A percentile compares a stretch with the other conserved stretches of the same genome.
Conservation (phyloP, 2,888 invertebrate genomes). For the Sericinus montela region DNA sequence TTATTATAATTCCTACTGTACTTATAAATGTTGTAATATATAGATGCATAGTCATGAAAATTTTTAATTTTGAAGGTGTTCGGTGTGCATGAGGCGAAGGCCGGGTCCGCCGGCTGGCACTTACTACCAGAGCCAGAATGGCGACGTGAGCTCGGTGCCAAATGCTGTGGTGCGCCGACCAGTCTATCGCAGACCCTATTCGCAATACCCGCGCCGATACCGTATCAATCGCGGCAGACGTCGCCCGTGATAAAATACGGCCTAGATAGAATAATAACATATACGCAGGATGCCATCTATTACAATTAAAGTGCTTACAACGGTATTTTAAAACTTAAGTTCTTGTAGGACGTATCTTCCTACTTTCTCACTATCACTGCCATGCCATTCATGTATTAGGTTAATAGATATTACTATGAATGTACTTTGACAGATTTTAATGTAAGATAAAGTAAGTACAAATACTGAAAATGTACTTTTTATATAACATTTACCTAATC, state of each 20-base stretch:
- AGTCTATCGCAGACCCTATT: conserved; percentile 24
- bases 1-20: too few species aligned
- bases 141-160: conserved; percentile 55
- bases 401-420: not conserved
- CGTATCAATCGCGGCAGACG: conserved; percentile 44
- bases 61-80: conserved; percentile 41
- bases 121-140: conserved; percentile 30
- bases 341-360: too few species aligned
- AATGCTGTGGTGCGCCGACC: conserved; percentile 44
- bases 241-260: conserved; percentile 23
- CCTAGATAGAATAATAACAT: not conserved
- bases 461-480: too few species aligned
- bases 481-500: too few species aligned
- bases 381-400: conserved; percentile 19
- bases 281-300: not conserved
- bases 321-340: conserved; percentile 6
- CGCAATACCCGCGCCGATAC: conserved; percentile 23
- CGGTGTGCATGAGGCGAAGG: conserved; percentile 61
- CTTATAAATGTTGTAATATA: too few species aligned
- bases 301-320: conserved; percentile 11
- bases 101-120: conserved; percentile 33
- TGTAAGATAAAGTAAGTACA: not conserved
- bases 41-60: too few species aligned
- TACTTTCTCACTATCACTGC: conserved; percentile 5
- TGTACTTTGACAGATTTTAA: not conserved